phyloP scores from a whole-genome alignment of 2,797 vertebrate genomes.

The Melanotaenia trifasciata region DNA sequence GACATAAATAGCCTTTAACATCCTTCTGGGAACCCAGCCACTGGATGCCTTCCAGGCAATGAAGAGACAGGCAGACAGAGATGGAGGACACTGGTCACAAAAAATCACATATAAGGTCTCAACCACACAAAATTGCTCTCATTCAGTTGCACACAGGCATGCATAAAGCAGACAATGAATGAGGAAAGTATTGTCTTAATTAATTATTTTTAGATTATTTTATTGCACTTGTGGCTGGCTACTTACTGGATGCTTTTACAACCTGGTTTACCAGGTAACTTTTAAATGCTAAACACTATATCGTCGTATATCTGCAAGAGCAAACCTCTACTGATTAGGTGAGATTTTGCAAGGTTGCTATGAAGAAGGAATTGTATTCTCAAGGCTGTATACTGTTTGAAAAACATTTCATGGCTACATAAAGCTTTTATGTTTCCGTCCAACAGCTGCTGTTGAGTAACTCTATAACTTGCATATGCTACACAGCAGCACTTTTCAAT shows the following conservation, averaged over 20 bases:
- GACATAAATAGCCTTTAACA: slow-evolving; percentile 81
- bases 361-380: neutral
- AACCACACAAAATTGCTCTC: slow-evolving; percentile 48
- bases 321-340: neutral
- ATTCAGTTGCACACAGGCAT: slow-evolving; percentile 31
- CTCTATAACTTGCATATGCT: slow-evolving; percentile 8
- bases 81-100: slow-evolving; percentile 50
- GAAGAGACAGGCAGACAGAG: slow-evolving; percentile 39
- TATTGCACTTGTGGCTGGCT: slow-evolving; percentile 7
- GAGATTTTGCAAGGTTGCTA: neutral
- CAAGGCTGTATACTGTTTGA: neutral
- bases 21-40: slow-evolving; percentile 77
- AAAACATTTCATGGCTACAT: neutral
- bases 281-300: neutral
- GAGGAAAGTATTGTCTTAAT: slow-evolving; percentile 9
- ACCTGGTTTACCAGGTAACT: neutral
- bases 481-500: slow-evolving; percentile 14
- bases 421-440: neutral
- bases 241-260: neutral
- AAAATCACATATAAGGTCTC: slow-evolving; percentile 72
- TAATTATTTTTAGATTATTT: slow-evolving; percentile 6
- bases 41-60: slow-evolving; percentile 76
- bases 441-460: slow-evolving; percentile 15
- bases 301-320: neutral
- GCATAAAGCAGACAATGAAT: neutral